These are phyloP conservation scores for Polydrusus pterygomalis DNA, from an alignment of 2,888 invertebrate genomes.

Conservation along the genomic window DNA sequence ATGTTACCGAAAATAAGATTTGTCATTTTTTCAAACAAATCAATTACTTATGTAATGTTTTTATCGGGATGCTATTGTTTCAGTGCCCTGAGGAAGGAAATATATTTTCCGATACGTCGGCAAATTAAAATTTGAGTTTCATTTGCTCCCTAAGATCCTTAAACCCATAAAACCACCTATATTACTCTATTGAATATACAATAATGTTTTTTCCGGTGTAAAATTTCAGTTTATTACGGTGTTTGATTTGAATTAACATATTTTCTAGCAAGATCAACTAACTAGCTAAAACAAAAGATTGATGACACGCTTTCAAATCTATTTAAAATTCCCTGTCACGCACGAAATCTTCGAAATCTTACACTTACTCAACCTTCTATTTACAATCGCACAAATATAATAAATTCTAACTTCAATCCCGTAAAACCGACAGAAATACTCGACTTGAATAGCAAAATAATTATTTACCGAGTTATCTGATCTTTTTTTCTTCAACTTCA, in stretches of 20 bases:
- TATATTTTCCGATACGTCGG: too few species aligned
- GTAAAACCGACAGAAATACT: slow-evolving; percentile 33
- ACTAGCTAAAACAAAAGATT: slow-evolving; percentile 15
- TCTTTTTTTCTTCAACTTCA: slow-evolving; percentile 38
- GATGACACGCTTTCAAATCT: slow-evolving; percentile 11
- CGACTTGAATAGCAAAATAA: slow-evolving; percentile 46
- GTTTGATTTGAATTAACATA: neutral
- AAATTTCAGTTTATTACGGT: neutral
- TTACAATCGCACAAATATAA: slow-evolving; percentile 37
- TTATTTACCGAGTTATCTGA: slow-evolving; percentile 51
- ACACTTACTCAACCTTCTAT: slow-evolving; percentile 19
- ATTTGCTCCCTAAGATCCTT: too few species aligned
- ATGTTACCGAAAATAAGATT: too few species aligned
- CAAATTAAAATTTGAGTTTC: too few species aligned
- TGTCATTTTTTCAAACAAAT: too few species aligned
- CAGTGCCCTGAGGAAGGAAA: too few species aligned
- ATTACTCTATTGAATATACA: too few species aligned
- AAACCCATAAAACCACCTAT: too few species aligned
- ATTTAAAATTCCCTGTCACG: slow-evolving; percentile 37
- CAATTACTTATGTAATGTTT: too few species aligned
- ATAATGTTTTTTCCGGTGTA: too few species aligned
- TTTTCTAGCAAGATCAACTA: neutral
- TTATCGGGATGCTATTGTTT: too few species aligned
- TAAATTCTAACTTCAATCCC: slow-evolving; percentile 44
- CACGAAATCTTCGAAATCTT: slow-evolving; percentile 28